Base-by-base conservation (phyloP, 2,113 vertebrate species). In the Sorex araneus region DNA sequence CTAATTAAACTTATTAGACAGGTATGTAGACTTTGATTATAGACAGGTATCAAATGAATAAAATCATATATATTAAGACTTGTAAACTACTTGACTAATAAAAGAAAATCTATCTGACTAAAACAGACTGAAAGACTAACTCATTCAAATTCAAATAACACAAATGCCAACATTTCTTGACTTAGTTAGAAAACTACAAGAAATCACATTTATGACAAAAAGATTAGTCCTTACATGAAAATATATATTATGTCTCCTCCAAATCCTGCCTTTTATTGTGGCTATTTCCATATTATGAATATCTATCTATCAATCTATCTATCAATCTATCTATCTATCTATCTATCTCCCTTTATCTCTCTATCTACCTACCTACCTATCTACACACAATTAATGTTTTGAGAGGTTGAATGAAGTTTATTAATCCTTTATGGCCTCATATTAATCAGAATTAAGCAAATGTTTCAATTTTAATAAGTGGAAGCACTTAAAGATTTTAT, bases 141-240 rank as follows among this genome's bases (percentile, higher is more conserved):
- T 88, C 25, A 70, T 90, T 84, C 23, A 91, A 7, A 1, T 28
- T 60, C 36, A 28, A 7, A 45, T 74, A 81, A 89, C 13, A 63
- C 36, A 87, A 87, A 63, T 80, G n/a, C 21, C 47, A 50, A 67
- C 79, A 27, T 63, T 18, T 86, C 9, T 47, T 75, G 11, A 79
- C 2, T 8, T 69, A 28, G 16, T 6, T 74, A 45, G 15, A 87
- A 70, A 69, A 18, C 75, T 70, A 73, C 9, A 28, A 50, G 40
- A 88, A 94, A 70, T 50, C 12, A 86, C 60, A 34, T 54, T 94
- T 74, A 83, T 7, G 43, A 77, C 6, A 64, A 40, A 83, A 79
- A 50, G 13, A 28, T 71, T 63, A 78, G 4, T 69, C 9, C 19
- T 67, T 89, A 50, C 4, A 32, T 47, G 15, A 34, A 30, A 45